Evolutionary conservation across 2,113 vertebrate species (phyloP), one percentile per base, ranked within the genome.

Genomic region (Daubentonia madagascariensis): DNA sequence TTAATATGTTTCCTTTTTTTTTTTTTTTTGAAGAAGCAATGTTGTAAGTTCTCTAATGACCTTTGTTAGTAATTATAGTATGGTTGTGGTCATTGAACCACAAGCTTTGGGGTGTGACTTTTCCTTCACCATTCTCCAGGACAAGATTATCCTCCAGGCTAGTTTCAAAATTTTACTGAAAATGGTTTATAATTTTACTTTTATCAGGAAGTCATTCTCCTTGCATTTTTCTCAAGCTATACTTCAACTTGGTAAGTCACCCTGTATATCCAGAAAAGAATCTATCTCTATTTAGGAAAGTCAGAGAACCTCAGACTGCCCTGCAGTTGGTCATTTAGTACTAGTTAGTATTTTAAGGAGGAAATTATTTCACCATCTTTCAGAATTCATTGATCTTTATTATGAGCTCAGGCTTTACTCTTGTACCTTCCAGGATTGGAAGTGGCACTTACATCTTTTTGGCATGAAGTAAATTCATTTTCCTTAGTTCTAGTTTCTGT

Each of bases 101-200:
- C 10, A 78, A 30, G 16, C 52, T 85, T 75, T 80, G 20, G 45
- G 48, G 9, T 73, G 37, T 88, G 61, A 67, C 68, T 65, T 83
- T 85, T 52, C 35, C 50, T 63, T 97, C 4, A 17, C 37, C 8
- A 3, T 72, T 72, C 45, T 97, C 25, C 30, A 32, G 18, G 80
- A 23, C 20, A 86, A 86, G 13, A 32, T 57, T 52, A 91, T 87
- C 52, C 32, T 85, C n/a, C 11, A 43, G 30, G 13, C 48, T 50
- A 5, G 67, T 87, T 87, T 87, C 45, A 86, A 37, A 48, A 65
- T 57, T 92, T 88, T 86, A 28, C 50, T 87, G 84, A 96, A 93
- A 93, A 54, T 79, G 3, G n/a, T 40, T 85, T 28, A 57, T 93
- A 37, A 63, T 86, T 86, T 76, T 90, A 67, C 18, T 28, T 72